Evolutionary conservation across 92 coral and sea anemone genomes (phyloP).

Genomic region (Metridium senile): DNA sequence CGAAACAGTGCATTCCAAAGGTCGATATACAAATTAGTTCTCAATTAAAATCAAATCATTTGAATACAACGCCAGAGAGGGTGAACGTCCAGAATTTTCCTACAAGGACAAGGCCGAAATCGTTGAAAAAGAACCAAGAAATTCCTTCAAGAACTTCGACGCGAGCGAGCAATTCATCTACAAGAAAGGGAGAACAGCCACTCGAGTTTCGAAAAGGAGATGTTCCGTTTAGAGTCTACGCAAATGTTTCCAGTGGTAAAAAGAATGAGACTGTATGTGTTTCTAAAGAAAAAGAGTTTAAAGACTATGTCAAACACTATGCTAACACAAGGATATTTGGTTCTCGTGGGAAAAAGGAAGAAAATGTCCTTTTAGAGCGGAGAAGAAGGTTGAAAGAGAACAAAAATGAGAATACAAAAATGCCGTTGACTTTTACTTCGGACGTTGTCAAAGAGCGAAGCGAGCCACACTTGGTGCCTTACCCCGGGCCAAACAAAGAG

Average conservation of each 20-base stretch:
- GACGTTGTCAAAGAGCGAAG: slow-evolving; percentile 62
- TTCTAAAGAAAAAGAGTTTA: neutral
- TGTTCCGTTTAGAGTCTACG: neutral
- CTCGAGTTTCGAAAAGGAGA: neutral
- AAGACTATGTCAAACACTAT: slow-evolving; percentile 14
- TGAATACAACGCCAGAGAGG: neutral
- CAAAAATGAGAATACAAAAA: neutral
- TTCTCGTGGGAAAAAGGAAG: neutral
- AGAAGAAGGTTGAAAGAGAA: slow-evolving; percentile 7
- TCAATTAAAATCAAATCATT: neutral
- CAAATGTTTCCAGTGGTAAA: too few species aligned
- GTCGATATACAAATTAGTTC: slow-evolving; percentile 10
- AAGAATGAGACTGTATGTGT: neutral
- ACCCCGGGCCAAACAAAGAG: slow-evolving; percentile 30
- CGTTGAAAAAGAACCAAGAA: neutral
- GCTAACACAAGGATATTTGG: slow-evolving; percentile 25
- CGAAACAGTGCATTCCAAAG: slow-evolving; percentile 14
- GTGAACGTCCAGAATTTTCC: neutral
- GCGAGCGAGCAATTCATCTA: neutral
- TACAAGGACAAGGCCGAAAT: neutral
- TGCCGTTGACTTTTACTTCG: slow-evolving; percentile 50
- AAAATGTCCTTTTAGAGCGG: slow-evolving; percentile 16
- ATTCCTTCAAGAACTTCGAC: slow-evolving; percentile 4
- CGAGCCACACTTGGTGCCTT: slow-evolving; percentile 44
- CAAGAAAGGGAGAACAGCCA: neutral